Percentiles rank a stretch among this genome's conserved stretches.
Conservation (phyloP, 1,140 invertebrate genomes). For the Armadillidium nasatum region DNA sequence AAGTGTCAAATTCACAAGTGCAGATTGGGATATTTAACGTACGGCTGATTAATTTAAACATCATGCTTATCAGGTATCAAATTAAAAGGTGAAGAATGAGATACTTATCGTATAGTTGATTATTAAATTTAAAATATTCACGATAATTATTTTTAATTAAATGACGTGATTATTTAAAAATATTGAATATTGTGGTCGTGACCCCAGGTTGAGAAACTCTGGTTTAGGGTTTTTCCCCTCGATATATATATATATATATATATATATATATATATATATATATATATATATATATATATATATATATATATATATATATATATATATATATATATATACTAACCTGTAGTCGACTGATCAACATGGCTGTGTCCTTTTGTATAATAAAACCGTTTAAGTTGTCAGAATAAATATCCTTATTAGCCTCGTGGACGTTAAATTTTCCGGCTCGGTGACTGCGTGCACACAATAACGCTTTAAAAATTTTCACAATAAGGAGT, state of each 20-base stretch:
- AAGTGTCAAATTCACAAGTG: too few relatives aligned
- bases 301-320: constrained; percentile 15
- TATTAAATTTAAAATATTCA: too few relatives aligned
- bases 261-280: constrained; percentile 18
- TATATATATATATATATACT: background rate
- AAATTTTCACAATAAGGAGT: constrained; percentile 37
- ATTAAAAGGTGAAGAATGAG: too few relatives aligned
- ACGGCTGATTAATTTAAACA: too few relatives aligned
- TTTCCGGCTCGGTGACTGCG: constrained; percentile 28
- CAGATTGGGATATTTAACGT: too few relatives aligned
- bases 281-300: background rate
- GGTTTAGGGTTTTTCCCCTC: too few relatives aligned
- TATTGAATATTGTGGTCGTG: too few relatives aligned
- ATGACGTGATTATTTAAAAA: too few relatives aligned
- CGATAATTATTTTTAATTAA: too few relatives aligned
- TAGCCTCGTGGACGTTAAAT: constrained; percentile 38
- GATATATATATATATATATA: background rate
- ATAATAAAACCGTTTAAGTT: constrained; percentile 34
- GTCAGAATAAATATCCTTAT: constrained; percentile 23
- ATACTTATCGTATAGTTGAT: too few relatives aligned
- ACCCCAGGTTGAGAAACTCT: too few relatives aligned
- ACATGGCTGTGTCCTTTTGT: constrained; percentile 29
- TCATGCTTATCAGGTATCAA: too few relatives aligned
- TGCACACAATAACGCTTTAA: constrained; percentile 35
- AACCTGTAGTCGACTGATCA: constrained; percentile 13